phyloP scores from a whole-genome alignment of 2,797 vertebrate species.

The Oryzias sinensis region DNA sequence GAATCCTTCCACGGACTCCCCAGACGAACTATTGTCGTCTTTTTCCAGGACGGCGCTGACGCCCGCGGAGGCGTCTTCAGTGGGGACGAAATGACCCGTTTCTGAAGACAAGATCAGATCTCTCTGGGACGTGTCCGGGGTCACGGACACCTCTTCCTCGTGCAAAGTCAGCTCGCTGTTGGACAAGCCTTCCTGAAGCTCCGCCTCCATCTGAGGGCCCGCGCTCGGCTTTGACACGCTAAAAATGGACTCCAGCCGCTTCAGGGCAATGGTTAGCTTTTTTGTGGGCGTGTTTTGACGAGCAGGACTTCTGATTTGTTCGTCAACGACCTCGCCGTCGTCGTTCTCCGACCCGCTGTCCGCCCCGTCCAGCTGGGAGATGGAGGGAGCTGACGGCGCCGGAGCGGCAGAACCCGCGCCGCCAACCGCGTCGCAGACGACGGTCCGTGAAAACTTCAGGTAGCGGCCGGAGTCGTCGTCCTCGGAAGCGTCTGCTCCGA shows the following conservation, averaged over 20 bases:
- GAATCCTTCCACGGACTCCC: constrained; percentile 49
- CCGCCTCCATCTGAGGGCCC: constrained; percentile 22
- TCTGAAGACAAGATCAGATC: constrained; percentile 61
- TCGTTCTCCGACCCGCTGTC: constrained; percentile 88
- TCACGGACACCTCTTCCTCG: constrained; percentile 53
- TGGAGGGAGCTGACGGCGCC: constrained; percentile 65
- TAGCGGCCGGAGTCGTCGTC: constrained; percentile 77
- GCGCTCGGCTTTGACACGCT: constrained; percentile 17
- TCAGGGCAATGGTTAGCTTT: constrained; percentile 48
- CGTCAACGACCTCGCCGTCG: constrained; percentile 55
- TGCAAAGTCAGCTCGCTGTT: constrained; percentile 38
- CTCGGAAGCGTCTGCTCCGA: constrained; percentile 46
- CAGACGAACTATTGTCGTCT: constrained; percentile 50
- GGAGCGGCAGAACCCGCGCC: constrained; percentile 45
- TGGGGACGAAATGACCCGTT: constrained; percentile 61
- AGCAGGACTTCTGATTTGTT: constrained; percentile 19
- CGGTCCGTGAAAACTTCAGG: constrained; percentile 82
- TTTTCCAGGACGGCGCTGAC: constrained; percentile 4
- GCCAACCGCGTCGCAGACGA: constrained; percentile 69
- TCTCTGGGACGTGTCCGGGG: constrained; percentile 30
- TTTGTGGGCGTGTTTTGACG: constrained; percentile 51
- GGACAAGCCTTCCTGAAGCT: constrained; percentile 23
- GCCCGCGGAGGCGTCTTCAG: constrained; percentile 19
- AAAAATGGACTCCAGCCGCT: constrained; percentile 56
- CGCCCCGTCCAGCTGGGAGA: constrained; percentile 87